Evolutionary conservation across 1,140 invertebrate genomes (phyloP).

Genomic region (Trissolcus basalis): DNA sequence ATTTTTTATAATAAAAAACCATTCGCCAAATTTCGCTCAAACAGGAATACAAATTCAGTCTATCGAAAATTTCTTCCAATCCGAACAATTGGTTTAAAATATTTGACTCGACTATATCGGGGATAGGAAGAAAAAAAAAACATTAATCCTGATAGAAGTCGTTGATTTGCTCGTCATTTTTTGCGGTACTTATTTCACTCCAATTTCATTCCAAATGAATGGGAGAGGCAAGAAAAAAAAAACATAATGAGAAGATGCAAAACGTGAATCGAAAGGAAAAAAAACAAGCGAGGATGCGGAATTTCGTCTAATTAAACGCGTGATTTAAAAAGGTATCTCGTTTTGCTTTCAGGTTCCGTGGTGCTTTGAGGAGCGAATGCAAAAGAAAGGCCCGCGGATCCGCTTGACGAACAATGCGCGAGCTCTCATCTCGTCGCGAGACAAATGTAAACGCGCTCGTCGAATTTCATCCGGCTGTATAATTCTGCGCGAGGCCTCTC

Average conservation of each 20-base stretch:
- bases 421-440: constrained; percentile 16
- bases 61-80: too few species aligned
- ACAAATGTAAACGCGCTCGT: constrained; percentile 39
- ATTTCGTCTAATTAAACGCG: constrained; percentile 32
- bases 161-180: too few species aligned
- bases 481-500: constrained; percentile 17
- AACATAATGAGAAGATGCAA: background rate
- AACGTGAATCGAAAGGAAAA: background rate
- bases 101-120: too few species aligned
- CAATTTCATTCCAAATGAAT: background rate
- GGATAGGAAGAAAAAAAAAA: too few species aligned
- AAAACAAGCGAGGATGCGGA: background rate
- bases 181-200: too few species aligned
- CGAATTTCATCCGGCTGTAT: constrained; percentile 42
- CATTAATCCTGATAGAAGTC: too few species aligned
- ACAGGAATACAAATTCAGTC: too few species aligned
- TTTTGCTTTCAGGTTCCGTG: constrained; percentile 19
- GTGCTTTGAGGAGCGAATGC: constrained; percentile 3
- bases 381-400: constrained; percentile 28
- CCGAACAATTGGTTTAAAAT: too few species aligned
- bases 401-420: constrained; percentile 24
- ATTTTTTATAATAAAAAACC: constrained; percentile 15
- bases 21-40: too few species aligned
- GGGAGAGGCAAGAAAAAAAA: background rate
- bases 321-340: constrained; percentile 31